A percentile compares a stretch with the other conserved stretches of the same genome.
phyloP scores from a whole-genome alignment of 2,888 invertebrate species.

The Tyria jacobaeae region DNA sequence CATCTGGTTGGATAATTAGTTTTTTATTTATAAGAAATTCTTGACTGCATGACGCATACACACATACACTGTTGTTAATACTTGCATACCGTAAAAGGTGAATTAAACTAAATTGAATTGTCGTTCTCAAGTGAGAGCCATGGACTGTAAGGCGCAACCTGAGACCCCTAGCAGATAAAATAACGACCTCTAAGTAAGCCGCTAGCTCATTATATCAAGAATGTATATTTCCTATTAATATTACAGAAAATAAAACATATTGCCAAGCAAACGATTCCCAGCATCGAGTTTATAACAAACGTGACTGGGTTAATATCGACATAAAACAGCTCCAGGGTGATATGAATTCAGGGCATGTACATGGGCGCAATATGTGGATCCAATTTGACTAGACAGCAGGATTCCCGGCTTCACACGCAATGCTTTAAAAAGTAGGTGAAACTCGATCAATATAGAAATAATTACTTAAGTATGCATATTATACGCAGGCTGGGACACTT shows the following conservation, averaged over 20 bases:
- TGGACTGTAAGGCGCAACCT: too few relatives aligned
- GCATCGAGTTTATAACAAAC: constrained; percentile 61
- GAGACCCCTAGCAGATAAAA: too few relatives aligned
- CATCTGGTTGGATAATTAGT: too few relatives aligned
- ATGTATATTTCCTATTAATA: not conserved
- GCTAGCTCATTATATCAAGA: not conserved
- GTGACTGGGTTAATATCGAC: constrained; percentile 63
- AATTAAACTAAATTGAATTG: too few relatives aligned
- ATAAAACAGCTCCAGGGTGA: constrained; percentile 48
- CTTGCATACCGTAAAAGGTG: too few relatives aligned
- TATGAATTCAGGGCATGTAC: constrained; percentile 49
- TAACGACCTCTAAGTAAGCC: too few relatives aligned
- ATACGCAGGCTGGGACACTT: not conserved
- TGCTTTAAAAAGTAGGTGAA: constrained; percentile 12
- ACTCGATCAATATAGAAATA: not conserved
- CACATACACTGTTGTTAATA: too few relatives aligned
- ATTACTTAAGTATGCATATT: not conserved
- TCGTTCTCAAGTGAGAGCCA: too few relatives aligned
- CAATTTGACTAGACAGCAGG: constrained; percentile 42
- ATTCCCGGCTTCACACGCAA: constrained; percentile 32
- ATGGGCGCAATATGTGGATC: constrained; percentile 54
- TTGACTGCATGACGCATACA: too few relatives aligned
- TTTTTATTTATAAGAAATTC: too few relatives aligned
- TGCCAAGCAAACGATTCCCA: constrained; percentile 60
- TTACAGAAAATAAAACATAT: constrained; percentile 45